phyloP scores from a whole-genome alignment of 2,888 invertebrate genomes.

The Drosophila kanekoi region DNA sequence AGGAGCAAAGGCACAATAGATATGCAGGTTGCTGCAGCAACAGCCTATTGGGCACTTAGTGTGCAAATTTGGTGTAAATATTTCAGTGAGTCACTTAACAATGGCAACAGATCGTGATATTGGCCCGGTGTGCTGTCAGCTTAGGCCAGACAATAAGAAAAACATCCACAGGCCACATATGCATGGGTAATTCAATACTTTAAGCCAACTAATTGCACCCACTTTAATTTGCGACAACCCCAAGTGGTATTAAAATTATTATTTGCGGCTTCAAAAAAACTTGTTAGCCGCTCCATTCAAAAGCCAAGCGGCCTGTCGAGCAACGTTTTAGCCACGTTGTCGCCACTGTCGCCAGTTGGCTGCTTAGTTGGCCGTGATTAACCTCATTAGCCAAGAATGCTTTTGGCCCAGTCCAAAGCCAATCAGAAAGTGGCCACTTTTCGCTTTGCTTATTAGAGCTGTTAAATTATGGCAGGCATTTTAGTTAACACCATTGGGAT shows the following conservation, averaged over 20 bases:
- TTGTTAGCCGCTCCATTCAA: slow-evolving; percentile 30
- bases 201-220: slow-evolving; percentile 29
- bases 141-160: not conserved
- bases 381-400: slow-evolving; percentile 68
- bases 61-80: slow-evolving; percentile 47
- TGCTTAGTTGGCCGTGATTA: slow-evolving; percentile 38
- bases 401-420: slow-evolving; percentile 41
- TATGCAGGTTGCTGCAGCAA: slow-evolving; percentile 34
- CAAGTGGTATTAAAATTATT: slow-evolving; percentile 35
- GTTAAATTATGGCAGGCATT: slow-evolving; percentile 72
- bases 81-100: slow-evolving; percentile 32
- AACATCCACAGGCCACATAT: not conserved
- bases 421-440: slow-evolving; percentile 54
- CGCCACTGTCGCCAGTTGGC: slow-evolving; percentile 33
- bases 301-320: slow-evolving; percentile 25
- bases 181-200: slow-evolving; percentile 19
- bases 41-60: slow-evolving; percentile 26
- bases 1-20: slow-evolving; percentile 11
- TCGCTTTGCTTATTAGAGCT: slow-evolving; percentile 72
- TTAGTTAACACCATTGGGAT: slow-evolving; percentile 33
- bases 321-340: slow-evolving; percentile 38
- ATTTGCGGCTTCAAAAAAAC: slow-evolving; percentile 22
- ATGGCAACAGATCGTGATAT: slow-evolving; percentile 45
- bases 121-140: not conserved
- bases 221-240: slow-evolving; percentile 11